phyloP scores from a whole-genome alignment of 1,140 invertebrate genomes.

The Conus betulinus region DNA sequence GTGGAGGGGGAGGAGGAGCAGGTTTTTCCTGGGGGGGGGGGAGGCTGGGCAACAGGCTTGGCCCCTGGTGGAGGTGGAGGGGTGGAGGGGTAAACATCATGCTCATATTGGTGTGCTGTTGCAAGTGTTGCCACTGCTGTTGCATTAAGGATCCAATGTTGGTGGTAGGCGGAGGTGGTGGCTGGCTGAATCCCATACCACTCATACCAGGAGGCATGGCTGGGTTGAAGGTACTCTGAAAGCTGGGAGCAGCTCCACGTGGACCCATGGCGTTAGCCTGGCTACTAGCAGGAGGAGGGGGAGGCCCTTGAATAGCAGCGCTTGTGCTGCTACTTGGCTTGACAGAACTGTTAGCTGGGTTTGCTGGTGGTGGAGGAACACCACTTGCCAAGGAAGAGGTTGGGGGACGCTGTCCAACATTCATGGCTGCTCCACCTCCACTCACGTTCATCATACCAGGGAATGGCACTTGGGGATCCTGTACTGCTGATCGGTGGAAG shows the following conservation, averaged over 20 bases:
- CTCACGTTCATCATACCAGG: not conserved
- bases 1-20: constrained; percentile 24
- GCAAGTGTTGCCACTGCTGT: constrained; percentile 32
- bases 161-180: not conserved
- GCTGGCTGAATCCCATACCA: constrained; percentile 1
- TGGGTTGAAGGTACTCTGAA: not conserved
- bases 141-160: constrained; percentile 7
- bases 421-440: not conserved
- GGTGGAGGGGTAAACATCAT: constrained; percentile 33
- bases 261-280: constrained; percentile 2
- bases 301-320: not conserved
- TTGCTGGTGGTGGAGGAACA: not conserved
- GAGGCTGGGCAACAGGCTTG: not conserved
- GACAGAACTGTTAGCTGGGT: not conserved
- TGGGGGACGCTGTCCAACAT: not conserved
- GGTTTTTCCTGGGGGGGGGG: constrained; percentile 12
- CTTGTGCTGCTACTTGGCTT: not conserved
- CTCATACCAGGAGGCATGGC: not conserved
- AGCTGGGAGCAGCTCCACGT: not conserved
- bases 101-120: constrained; percentile 7
- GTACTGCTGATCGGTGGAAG: not conserved
- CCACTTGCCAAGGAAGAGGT: not conserved
- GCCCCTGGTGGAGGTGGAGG: constrained; percentile 3
- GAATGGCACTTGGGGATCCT: not conserved
- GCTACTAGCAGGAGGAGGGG: not conserved